Base-by-base conservation (phyloP, 2,797 vertebrate genomes). In the Sebastes baramenuke region DNA sequence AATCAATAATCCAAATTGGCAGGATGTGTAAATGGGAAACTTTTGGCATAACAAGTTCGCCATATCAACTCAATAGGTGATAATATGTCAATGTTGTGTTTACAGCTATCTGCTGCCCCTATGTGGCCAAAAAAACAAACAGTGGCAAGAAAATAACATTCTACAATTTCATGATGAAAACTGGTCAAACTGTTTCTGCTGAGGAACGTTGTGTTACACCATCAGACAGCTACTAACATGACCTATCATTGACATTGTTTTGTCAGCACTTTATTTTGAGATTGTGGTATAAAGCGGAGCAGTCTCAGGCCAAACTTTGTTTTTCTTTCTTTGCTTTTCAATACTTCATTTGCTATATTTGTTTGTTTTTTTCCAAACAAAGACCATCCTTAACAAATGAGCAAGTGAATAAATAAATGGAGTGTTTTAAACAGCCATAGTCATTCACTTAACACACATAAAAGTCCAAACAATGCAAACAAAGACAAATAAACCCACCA, bases 401-500 rank as follows among this genome's bases (percentile, higher is more conserved):
- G 18, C 5, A 10, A 9, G 34, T 38, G 42, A 46, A 46, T 42
- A 18, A 18, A 46, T 46, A 46, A 46, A 49, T 49, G 46, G 7
- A 20, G 46, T 49, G 5, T 25, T 75, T 67, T 42, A 52, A 36
- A 55, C 22, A 79, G 11, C 32, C 14, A 16, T 1, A 62, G 64
- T 38, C 46, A 60, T 67, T 67, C 38, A 75, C 59, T 75, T 18
- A 29, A 72, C 29, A 24, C 27, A 66, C 29, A 62, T 32, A 55
- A 72, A 52, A 52, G 49, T 52, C 20, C 46, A 69, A 80, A 58
- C 25, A 42, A 54, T 52, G 29, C 13, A 72, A 36, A 59, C 8
- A 83, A 73, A 75, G 11, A 56, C 24, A 78, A 79, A 64, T 61
- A 25, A 56, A 67, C 52, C 32, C 13, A 29, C 42, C 5, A 68